These are phyloP conservation scores for Gorsachius goisagi DNA, from an alignment of 2,113 vertebrate genomes.

Conservation along the genomic window DNA sequence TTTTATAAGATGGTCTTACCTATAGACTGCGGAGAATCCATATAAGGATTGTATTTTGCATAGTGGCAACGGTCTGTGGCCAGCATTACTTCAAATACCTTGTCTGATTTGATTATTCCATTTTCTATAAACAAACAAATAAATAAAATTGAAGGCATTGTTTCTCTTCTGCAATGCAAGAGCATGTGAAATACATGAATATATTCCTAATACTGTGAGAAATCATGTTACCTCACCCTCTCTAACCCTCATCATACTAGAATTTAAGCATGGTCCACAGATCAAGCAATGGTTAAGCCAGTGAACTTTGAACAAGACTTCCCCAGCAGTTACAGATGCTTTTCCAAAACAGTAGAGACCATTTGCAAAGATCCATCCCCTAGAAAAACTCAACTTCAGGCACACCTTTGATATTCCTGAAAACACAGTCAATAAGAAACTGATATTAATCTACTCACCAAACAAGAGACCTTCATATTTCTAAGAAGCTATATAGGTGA, in stretches of 20 bases:
- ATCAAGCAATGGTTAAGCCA: not conserved
- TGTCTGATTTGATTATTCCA: slow-evolving; percentile 98
- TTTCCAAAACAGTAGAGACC: not conserved
- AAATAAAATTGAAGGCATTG: not conserved
- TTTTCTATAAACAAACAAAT: slow-evolving; percentile 83
- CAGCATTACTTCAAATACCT: slow-evolving; percentile 98
- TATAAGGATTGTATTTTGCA: slow-evolving; percentile 96
- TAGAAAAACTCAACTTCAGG: not conserved
- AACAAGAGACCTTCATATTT: not conserved
- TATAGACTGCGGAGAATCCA: slow-evolving; percentile 99
- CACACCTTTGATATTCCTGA: not conserved
- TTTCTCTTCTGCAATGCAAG: not conserved
- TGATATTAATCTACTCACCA: not conserved
- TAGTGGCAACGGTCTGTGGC: slow-evolving; percentile 93
- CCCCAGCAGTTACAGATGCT: not conserved
- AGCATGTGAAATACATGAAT: not conserved
- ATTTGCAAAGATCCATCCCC: not conserved
- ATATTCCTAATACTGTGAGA: not conserved
- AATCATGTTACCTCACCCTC: not conserved
- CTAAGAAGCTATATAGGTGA: not conserved
- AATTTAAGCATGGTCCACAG: not conserved
- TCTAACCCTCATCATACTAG: not conserved
- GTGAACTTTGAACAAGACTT: not conserved
- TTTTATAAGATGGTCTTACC: slow-evolving; percentile 74
- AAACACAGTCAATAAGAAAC: not conserved